Conservation (phyloP, 2,888 invertebrate species). For the Thalpophila matura region DNA sequence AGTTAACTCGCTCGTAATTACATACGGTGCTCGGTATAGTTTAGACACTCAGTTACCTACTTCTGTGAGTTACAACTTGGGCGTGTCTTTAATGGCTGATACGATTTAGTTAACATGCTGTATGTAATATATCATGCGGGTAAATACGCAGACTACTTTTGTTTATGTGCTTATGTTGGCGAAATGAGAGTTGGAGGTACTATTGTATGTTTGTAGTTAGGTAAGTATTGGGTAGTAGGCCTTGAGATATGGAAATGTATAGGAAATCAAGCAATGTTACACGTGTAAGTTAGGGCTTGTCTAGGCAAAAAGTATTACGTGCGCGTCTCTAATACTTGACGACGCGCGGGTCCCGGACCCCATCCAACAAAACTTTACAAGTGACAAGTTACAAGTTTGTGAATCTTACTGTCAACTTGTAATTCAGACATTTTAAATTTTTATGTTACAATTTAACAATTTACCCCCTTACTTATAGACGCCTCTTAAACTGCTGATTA, state of each 20-base stretch:
- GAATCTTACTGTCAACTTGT: too few species aligned
- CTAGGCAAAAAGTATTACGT: too few species aligned
- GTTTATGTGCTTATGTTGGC: constrained; percentile 23
- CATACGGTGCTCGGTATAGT: constrained; percentile 38
- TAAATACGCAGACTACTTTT: constrained; percentile 36
- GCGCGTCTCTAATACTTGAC: too few species aligned
- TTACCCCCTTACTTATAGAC: too few species aligned
- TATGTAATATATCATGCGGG: constrained; percentile 32
- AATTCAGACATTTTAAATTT: too few species aligned
- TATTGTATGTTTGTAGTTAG: constrained; percentile 1
- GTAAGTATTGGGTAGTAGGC: too few species aligned
- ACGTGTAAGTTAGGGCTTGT: too few species aligned
- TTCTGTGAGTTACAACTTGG: constrained; percentile 56
- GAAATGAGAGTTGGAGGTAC: neutral
- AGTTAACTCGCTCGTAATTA: constrained; percentile 41
- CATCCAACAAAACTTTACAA: too few species aligned
- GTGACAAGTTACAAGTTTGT: too few species aligned
- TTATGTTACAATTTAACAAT: too few species aligned
- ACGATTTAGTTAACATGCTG: constrained; percentile 56
- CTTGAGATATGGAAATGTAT: neutral
- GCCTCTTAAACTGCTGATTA: too few species aligned
- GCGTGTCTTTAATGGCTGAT: constrained; percentile 54
- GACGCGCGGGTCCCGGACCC: too few species aligned
- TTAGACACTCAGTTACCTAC: constrained; percentile 50
- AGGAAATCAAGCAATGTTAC: neutral